Evolutionary conservation across 2,797 vertebrate species (phyloP), one percentile per base, ranked within the genome.

Genomic region (Lagodon rhomboides): DNA sequence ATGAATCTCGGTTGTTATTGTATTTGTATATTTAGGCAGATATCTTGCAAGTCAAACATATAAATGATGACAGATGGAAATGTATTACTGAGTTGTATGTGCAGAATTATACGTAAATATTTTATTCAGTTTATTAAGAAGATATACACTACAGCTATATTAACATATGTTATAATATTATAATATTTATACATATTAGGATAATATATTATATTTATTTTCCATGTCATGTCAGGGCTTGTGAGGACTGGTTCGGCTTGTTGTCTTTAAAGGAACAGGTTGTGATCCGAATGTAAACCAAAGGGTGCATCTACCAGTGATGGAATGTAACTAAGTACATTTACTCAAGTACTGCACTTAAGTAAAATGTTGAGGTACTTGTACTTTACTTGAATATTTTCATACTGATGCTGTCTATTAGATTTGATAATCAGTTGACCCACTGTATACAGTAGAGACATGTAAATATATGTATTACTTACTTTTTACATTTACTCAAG

Each of bases 1-100:
- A 93, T 88, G 78, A 85, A 88, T 83, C 89, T 90, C 66, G 79
- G 77, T 86, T 90, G 78, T 87, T 89, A 77, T 83, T 87, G 73
- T 83, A 68, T 77, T 85, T 73, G 77, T 66, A 70, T 73, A 76
- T 89, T 86, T 88, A 73, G 77, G 74, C 76, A 85, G 76, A 88
- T 85, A 60, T 84, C 74, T 72, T 58, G 79, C 62, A 87, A 84
- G 51, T 85, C 65, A 85, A 85, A 76, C 69, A 75, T 58, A 68
- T 73, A 82, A 81, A 87, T 64, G 51, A 38, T 65, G 38, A 23
- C 55, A 25, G 11, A 71, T 70, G 64, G 71, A 18, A 79, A 83
- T 84, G 78, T 68, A 80, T 63, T 85, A 81, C 53, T 43, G n/a
- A 11, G 41, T 13, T 62, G 23, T 59, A n/a, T 64, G 17, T 54